phyloP scores from a whole-genome alignment of 2,113 vertebrate species.

The Tamias sibiricus region DNA sequence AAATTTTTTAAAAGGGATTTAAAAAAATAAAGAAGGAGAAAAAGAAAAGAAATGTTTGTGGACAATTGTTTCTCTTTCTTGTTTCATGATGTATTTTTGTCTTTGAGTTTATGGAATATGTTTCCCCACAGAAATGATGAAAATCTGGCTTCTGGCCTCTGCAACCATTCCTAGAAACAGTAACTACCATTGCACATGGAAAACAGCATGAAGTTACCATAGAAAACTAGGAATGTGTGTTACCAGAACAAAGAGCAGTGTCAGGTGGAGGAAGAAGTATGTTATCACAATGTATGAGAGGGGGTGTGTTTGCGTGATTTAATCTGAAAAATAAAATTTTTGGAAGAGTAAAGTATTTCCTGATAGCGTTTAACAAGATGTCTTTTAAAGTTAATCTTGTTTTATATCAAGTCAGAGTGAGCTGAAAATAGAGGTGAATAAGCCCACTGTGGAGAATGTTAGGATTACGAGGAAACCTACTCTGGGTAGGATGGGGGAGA shows the following conservation, averaged over 20 bases:
- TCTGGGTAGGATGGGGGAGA: background rate
- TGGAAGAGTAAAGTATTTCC: constrained; percentile 20
- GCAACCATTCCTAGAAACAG: constrained; percentile 23
- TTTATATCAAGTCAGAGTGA: background rate
- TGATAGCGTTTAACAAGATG: background rate
- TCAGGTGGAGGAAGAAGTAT: background rate
- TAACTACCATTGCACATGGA: background rate
- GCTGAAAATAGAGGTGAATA: background rate
- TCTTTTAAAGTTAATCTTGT: background rate
- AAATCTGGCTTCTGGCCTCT: constrained; percentile 30
- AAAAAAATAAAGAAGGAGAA: background rate
- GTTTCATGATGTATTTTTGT: constrained; percentile 20
- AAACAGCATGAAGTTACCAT: background rate
- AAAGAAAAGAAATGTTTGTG: background rate
- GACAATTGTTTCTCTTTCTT: background rate
- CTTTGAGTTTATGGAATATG: constrained; percentile 21
- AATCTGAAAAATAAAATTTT: constrained; percentile 41
- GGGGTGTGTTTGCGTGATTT: background rate
- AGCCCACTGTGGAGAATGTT: background rate
- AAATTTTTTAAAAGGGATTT: constrained; percentile 38
- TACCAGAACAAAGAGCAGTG: background rate
- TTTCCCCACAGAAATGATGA: constrained; percentile 55
- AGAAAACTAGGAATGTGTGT: background rate
- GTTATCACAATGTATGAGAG: background rate
- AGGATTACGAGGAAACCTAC: background rate